These are phyloP conservation scores for Doryteuthis pealeii DNA, from an alignment of 1,140 invertebrate genomes.

Conservation along the genomic window DNA sequence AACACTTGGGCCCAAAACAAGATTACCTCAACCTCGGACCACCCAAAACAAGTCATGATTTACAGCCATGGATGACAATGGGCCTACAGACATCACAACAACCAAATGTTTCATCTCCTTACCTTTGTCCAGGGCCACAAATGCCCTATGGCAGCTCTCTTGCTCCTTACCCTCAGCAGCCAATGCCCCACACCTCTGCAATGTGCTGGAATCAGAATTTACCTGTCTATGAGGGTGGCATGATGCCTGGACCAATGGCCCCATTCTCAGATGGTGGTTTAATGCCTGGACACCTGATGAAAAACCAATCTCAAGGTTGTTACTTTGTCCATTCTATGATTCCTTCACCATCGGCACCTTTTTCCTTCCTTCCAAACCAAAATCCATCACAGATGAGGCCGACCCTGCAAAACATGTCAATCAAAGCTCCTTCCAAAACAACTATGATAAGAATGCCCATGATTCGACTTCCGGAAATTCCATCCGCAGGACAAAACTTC, in stretches of 20 bases:
- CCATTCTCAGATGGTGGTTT: not conserved
- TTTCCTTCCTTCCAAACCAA: slow-evolving; percentile 1
- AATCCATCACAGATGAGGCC: not conserved
- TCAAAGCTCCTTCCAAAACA: not conserved
- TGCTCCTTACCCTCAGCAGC: not conserved
- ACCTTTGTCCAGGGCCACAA: not conserved
- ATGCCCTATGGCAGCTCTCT: not conserved
- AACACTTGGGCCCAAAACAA: not conserved
- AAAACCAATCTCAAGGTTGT: not conserved
- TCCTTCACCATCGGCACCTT: not conserved
- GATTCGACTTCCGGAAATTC: not conserved
- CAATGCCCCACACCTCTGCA: not conserved
- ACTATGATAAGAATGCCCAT: not conserved
- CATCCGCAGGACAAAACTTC: not conserved
- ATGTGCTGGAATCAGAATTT: not conserved
- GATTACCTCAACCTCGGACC: not conserved
- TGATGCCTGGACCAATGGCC: not conserved
- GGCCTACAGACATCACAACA: not conserved
- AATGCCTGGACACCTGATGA: not conserved
- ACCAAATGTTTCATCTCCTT: not conserved
- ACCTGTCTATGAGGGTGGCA: not conserved
- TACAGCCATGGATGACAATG: not conserved
- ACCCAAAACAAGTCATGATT: not conserved
- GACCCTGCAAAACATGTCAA: not conserved
- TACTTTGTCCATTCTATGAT: not conserved